Evolutionary conservation across 2,113 vertebrate species (phyloP).

Genomic region (Pelobates fuscus): DNA sequence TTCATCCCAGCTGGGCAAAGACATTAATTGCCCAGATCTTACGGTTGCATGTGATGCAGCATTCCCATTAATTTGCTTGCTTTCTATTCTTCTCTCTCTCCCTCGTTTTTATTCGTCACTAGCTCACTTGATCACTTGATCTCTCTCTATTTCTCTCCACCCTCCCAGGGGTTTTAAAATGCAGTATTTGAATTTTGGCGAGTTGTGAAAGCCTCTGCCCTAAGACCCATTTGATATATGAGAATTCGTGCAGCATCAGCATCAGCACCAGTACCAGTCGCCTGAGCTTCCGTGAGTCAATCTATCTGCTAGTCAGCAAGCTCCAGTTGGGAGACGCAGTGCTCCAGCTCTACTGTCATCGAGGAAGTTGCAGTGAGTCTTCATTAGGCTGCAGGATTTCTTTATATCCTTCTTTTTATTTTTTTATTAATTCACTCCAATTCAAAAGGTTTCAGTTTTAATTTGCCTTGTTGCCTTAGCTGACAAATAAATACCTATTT

Average conservation of each 20-base stretch:
- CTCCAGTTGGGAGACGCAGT: conserved; percentile 64
- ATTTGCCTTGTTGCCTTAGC: conserved; percentile 68
- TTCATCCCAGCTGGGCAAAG: conserved; percentile 68
- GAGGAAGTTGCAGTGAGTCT: conserved; percentile 72
- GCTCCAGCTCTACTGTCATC: conserved; percentile 68
- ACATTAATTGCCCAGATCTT: conserved; percentile 69
- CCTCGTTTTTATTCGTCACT: conserved; percentile 57
- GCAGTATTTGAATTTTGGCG: conserved; percentile 79
- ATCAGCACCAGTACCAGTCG: conserved; percentile 67
- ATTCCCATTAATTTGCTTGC: conserved; percentile 25
- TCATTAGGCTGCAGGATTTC: conserved; percentile 65
- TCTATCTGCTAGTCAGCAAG: conserved; percentile 65
- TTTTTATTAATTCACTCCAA: not conserved
- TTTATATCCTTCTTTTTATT: conserved; percentile 31
- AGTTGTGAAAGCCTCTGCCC: conserved; percentile 73
- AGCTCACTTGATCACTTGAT: conserved; percentile 49
- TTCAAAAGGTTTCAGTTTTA: conserved; percentile 45
- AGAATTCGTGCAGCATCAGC: conserved; percentile 69
- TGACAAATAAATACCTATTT: conserved; percentile 62
- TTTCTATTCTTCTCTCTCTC: conserved; percentile 54
- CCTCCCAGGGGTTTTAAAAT: conserved; percentile 74
- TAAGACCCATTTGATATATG: conserved; percentile 82
- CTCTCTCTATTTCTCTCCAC: conserved; percentile 55
- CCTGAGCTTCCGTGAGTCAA: conserved; percentile 68
- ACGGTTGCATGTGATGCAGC: conserved; percentile 63